phyloP scores from a whole-genome alignment of 2,113 vertebrate species.

The Phaetusa simplex region DNA sequence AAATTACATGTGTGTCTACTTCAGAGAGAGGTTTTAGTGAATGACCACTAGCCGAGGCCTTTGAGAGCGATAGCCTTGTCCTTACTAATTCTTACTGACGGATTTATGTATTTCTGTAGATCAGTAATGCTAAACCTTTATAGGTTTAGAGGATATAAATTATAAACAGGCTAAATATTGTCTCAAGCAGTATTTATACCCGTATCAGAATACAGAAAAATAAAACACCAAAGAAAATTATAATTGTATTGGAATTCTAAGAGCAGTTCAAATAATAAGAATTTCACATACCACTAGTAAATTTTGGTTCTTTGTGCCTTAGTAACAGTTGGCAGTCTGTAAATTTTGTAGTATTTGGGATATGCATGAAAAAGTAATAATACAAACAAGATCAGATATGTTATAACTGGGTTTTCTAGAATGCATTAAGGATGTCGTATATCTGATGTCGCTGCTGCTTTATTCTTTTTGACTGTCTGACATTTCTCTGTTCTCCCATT shows the following conservation, averaged over 20 bases:
- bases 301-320: background rate
- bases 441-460: background rate
- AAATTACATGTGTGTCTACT: background rate
- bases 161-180: background rate
- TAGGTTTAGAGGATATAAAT: background rate
- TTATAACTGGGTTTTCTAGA: background rate
- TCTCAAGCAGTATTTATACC: background rate
- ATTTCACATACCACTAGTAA: background rate
- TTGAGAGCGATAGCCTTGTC: background rate
- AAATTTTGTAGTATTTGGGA: background rate
- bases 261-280: background rate
- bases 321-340: background rate
- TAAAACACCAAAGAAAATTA: background rate
- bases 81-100: background rate
- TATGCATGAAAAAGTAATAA: background rate
- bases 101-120: background rate
- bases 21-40: background rate
- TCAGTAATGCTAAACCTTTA: background rate
- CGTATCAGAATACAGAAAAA: background rate
- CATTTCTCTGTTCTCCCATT: background rate
- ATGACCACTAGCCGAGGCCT: background rate
- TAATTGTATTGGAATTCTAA: background rate
- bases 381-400: background rate
- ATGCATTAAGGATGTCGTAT: background rate
- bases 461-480: background rate